Conservation (phyloP, 2,888 invertebrate genomes). For the Aleiodes testaceus region DNA sequence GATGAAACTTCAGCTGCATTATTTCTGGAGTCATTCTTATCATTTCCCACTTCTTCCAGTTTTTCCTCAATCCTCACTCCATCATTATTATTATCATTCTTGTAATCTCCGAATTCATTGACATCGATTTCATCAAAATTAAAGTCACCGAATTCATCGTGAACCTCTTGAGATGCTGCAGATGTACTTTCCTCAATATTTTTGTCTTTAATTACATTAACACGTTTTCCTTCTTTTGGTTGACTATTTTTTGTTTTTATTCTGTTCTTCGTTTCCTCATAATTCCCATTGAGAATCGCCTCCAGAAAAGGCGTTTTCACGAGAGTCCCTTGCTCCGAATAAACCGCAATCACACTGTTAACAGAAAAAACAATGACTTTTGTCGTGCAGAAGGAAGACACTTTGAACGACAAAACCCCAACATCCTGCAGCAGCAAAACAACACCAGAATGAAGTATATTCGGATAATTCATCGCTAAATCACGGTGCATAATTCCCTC, state of each 20-base stretch:
- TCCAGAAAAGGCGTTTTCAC: slow-evolving; percentile 52
- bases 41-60: background rate
- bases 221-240: too few relatives aligned
- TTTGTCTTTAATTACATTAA: too few relatives aligned
- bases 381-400: slow-evolving; percentile 10
- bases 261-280: background rate
- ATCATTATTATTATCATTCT: background rate
- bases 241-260: too few relatives aligned
- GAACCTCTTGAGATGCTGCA: background rate
- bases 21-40: background rate
- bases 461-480: slow-evolving; percentile 68
- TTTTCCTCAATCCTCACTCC: background rate
- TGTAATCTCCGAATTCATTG: background rate
- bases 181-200: too few relatives aligned
- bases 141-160: slow-evolving; percentile 5
- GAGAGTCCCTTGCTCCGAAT: slow-evolving; percentile 61
- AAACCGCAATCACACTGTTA: slow-evolving; percentile 65
- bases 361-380: slow-evolving; percentile 63
- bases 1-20: background rate
- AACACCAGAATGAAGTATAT: slow-evolving; percentile 62
- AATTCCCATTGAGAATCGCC: slow-evolving; percentile 9
- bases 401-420: slow-evolving; percentile 56
- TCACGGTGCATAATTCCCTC: slow-evolving; percentile 72
- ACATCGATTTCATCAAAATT: slow-evolving; percentile 17
- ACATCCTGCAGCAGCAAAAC: slow-evolving; percentile 66